A percentile compares a stretch with the other conserved stretches of the same genome.
phyloP scores from a whole-genome alignment of 2,113 vertebrate genomes.

The Chionis minor region DNA sequence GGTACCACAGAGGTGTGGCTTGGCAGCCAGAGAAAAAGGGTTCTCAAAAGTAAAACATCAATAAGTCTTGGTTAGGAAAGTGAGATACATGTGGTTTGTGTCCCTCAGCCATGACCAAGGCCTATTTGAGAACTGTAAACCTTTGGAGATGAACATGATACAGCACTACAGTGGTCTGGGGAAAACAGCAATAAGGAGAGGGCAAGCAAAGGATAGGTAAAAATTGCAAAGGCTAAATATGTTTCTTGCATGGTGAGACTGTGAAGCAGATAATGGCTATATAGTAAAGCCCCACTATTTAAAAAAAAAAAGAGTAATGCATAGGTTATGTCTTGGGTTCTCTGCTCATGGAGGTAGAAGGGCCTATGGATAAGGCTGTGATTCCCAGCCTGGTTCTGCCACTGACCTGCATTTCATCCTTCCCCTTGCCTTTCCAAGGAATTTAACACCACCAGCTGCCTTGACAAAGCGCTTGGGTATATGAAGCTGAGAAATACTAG shows the following conservation, averaged over 20 bases:
- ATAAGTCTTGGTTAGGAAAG: not conserved
- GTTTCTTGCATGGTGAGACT: not conserved
- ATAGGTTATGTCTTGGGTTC: not conserved
- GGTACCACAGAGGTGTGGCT: not conserved
- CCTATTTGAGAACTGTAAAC: not conserved
- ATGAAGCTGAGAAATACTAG: not conserved
- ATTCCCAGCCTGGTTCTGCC: not conserved
- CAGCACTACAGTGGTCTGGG: not conserved
- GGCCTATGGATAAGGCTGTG: not conserved
- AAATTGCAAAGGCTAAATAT: not conserved
- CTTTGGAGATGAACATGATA: not conserved
- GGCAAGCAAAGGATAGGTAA: not conserved
- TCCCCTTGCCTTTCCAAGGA: not conserved
- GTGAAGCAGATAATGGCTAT: not conserved
- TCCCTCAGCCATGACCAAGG: not conserved
- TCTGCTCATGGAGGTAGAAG: not conserved
- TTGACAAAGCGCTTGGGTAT: not conserved
- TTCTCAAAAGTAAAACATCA: not conserved
- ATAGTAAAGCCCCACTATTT: not conserved
- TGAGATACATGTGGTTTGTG: not conserved
- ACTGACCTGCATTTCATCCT: not conserved
- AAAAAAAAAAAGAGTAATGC: too few relatives aligned
- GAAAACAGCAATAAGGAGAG: not conserved
- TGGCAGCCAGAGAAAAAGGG: not conserved
- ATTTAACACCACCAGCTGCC: not conserved